These are phyloP conservation scores for Formicarius rufipectus DNA, from an alignment of 2,113 vertebrate species.

Conservation along the genomic window DNA sequence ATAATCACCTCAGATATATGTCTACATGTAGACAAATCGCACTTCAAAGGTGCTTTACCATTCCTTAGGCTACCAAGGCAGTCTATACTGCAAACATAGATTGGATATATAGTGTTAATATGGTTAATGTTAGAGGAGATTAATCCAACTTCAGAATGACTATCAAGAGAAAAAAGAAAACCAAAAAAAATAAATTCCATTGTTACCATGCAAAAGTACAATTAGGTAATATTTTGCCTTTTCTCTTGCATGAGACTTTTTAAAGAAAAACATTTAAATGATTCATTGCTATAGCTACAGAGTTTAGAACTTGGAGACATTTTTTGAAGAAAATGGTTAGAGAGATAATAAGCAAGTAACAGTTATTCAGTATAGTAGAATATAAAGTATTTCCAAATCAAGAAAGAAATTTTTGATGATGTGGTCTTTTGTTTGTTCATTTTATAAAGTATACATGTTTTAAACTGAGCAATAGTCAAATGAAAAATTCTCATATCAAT, in stretches of 20 bases:
- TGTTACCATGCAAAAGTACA: background rate
- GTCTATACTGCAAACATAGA: background rate
- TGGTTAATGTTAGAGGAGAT: background rate
- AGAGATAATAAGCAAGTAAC: background rate
- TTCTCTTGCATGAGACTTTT: background rate
- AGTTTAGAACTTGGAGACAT: background rate
- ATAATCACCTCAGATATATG: background rate
- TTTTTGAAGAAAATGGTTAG: background rate
- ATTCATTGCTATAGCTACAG: background rate
- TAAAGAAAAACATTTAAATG: accelerated
- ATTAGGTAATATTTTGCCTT: background rate
- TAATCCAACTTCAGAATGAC: background rate
- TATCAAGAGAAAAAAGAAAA: background rate
- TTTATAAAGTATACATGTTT: background rate
- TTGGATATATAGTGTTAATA: background rate
- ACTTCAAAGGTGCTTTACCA: background rate
- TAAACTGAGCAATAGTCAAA: background rate
- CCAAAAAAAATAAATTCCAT: background rate
- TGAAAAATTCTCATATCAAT: accelerated
- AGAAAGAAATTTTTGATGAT: accelerated
- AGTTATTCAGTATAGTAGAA: background rate
- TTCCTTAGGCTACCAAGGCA: background rate
- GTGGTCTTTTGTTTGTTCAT: accelerated
- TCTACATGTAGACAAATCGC: background rate
- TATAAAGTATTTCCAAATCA: background rate